Conservation (phyloP, 92 coral and sea anemone species). For the Porites evermanni region DNA sequence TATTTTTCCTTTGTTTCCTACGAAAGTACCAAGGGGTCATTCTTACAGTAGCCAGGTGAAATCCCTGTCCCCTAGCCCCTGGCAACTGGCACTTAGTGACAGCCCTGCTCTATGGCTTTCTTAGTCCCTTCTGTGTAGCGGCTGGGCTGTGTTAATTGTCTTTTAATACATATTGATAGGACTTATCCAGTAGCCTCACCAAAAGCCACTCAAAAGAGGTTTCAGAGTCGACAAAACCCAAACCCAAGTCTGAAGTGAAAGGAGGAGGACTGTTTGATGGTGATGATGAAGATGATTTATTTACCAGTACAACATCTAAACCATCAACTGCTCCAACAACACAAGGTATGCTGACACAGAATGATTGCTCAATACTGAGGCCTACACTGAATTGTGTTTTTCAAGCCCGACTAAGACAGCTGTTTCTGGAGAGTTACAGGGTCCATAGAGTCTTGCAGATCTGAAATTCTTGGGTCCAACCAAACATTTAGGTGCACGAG, state of each 20-base stretch:
- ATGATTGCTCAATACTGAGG: background rate
- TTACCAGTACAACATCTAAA: slow-evolving; percentile 38
- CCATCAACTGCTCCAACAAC: slow-evolving; percentile 1
- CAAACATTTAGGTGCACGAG: no score
- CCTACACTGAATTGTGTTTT: background rate
- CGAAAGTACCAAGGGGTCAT: no score
- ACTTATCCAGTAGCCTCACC: slow-evolving; percentile 4
- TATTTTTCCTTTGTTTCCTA: no score
- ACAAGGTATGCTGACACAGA: background rate
- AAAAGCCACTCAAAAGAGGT: background rate
- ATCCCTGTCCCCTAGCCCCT: no score
- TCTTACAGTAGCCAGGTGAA: no score
- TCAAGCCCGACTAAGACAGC: no score
- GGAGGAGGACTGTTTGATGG: slow-evolving; percentile 75
- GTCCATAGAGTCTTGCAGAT: no score
- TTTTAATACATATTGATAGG: background rate
- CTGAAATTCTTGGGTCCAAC: no score
- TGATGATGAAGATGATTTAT: slow-evolving; percentile 94
- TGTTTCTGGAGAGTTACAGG: no score
- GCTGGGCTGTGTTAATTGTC: background rate
- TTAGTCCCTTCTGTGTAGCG: no score
- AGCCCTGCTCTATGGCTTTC: no score
- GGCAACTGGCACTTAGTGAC: background rate
- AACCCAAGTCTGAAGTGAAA: slow-evolving; percentile 30
- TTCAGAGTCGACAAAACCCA: slow-evolving; percentile 31